Conservation (phyloP, 2,797 vertebrate species). For the Morus bassanus region DNA sequence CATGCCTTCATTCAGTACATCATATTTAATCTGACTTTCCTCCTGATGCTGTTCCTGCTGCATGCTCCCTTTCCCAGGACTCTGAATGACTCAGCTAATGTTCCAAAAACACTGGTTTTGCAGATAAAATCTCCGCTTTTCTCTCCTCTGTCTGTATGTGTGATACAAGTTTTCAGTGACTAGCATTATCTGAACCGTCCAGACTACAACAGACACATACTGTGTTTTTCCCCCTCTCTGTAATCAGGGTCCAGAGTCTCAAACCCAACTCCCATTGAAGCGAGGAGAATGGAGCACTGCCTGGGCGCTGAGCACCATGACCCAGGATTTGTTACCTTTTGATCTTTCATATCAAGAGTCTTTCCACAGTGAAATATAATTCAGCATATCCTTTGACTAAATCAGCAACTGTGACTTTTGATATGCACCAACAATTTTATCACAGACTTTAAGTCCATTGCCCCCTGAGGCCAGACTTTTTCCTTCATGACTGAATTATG, state of each 20-base stretch:
- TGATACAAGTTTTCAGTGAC: background rate
- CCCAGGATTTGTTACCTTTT: background rate
- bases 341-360: background rate
- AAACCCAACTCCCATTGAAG: background rate
- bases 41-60: background rate
- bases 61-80: background rate
- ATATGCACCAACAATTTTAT: background rate
- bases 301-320: rapidly evolving
- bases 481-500: background rate
- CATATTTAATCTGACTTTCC: background rate
- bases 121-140: background rate
- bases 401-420: background rate
- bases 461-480: background rate
- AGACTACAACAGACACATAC: background rate
- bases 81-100: background rate
- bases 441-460: background rate
- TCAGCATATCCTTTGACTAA: background rate
- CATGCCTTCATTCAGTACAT: background rate
- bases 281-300: background rate
- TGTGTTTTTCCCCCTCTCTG: background rate
- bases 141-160: background rate
- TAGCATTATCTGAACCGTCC: background rate
- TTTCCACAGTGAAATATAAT: background rate
- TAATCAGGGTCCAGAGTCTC: background rate
- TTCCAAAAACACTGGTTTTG: background rate